Conservation (phyloP, 2,113 vertebrate species). For the Anolis carolinensis region DNA sequence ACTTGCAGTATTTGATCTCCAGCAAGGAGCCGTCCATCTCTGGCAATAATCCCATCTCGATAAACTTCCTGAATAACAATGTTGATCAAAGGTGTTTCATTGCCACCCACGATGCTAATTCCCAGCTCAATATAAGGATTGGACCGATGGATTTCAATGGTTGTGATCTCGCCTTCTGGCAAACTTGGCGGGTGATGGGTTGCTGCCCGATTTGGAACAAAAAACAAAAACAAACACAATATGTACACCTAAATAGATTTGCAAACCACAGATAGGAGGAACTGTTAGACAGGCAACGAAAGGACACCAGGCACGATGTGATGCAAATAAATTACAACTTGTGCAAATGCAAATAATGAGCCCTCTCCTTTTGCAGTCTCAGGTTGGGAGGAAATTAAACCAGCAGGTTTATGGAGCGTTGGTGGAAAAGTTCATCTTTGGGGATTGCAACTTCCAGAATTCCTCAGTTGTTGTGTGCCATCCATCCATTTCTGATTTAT, state of each 20-base stretch:
- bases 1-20: conserved; percentile 98
- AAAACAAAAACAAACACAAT: conserved; percentile 47
- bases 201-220: conserved; percentile 73
- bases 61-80: conserved; percentile 98
- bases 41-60: conserved; percentile 93
- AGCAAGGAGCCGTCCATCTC: conserved; percentile 93
- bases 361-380: background rate
- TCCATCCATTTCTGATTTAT: too few relatives aligned
- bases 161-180: conserved; percentile 96
- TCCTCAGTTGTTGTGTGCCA: too few relatives aligned
- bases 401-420: background rate
- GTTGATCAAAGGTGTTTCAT: conserved; percentile 97
- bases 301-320: background rate
- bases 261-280: conserved; percentile 36
- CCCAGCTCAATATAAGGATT: conserved; percentile 96
- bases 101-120: conserved; percentile 96
- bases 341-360: too few relatives aligned
- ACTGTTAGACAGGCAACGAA: conserved; percentile 34
- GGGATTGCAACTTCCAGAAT: too few relatives aligned
- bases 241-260: conserved; percentile 44
- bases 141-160: conserved; percentile 93
- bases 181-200: conserved; percentile 86
- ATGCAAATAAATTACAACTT: conserved; percentile 31
- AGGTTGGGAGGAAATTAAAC: background rate
- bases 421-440: too few relatives aligned